Percentiles rank a stretch among this genome's conserved stretches.
Conservation (phyloP, 2,888 invertebrate species). For the Dolichomitus sp. region DNA sequence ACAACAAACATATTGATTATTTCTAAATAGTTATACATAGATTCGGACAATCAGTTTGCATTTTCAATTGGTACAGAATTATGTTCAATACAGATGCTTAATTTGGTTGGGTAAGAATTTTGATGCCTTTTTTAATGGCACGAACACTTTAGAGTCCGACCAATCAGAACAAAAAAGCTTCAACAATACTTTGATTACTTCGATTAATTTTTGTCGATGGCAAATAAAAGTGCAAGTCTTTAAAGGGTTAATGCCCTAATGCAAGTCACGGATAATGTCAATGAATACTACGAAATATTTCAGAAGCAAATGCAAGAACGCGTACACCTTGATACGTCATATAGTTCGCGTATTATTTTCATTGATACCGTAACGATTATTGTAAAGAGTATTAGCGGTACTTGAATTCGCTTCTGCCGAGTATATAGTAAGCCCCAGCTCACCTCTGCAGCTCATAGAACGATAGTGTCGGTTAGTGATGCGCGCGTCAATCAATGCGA, state of each 20-base stretch:
- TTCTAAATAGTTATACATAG: not conserved
- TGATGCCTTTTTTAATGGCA: not conserved
- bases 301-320: slow-evolving; percentile 75
- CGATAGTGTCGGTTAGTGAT: slow-evolving; percentile 85
- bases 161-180: too few relatives aligned
- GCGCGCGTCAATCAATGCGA: slow-evolving; percentile 85
- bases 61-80: not conserved
- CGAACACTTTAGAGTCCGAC: too few relatives aligned
- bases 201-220: too few relatives aligned
- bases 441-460: slow-evolving; percentile 85
- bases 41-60: not conserved
- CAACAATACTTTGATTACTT: too few relatives aligned
- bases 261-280: slow-evolving; percentile 55
- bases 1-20: not conserved
- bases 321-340: slow-evolving; percentile 47
- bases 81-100: not conserved
- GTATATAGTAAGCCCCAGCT: slow-evolving; percentile 83
- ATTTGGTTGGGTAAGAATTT: not conserved
- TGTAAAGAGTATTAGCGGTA: slow-evolving; percentile 55
- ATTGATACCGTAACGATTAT: slow-evolving; percentile 8
- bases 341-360: slow-evolving; percentile 54
- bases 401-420: slow-evolving; percentile 79
- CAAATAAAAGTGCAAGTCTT: not conserved
- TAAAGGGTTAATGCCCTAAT: slow-evolving; percentile 11
- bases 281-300: slow-evolving; percentile 69